These are phyloP conservation scores for Yasuhikotakia modesta DNA, from an alignment of 2,797 vertebrate species.

Conservation along the genomic window DNA sequence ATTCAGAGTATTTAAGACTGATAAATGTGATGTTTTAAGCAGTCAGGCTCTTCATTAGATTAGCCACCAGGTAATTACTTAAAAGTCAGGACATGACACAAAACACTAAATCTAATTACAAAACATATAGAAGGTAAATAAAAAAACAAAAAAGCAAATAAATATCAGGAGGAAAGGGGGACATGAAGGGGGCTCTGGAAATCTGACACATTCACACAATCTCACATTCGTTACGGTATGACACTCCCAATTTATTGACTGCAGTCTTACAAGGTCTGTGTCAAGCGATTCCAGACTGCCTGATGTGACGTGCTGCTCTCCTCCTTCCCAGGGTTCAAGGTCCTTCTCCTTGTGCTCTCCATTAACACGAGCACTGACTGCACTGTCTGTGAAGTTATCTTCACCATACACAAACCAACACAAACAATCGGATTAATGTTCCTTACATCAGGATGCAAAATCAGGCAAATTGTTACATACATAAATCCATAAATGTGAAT, in stretches of 20 bases:
- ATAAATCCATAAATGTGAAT: neutral
- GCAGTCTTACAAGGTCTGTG: constrained; percentile 87
- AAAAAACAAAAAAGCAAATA: too few relatives aligned
- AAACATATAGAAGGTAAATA: too few relatives aligned
- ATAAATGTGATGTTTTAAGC: too few relatives aligned
- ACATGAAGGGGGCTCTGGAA: too few relatives aligned
- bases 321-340: constrained; percentile 96
- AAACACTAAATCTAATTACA: too few relatives aligned
- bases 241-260: neutral
- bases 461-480: neutral
- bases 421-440: constrained; percentile 28
- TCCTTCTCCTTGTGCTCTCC: constrained; percentile 98
- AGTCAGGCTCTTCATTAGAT: too few relatives aligned
- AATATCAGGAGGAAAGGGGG: too few relatives aligned
- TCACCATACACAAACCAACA: constrained; percentile 49
- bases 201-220: too few relatives aligned
- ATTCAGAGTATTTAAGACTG: too few relatives aligned
- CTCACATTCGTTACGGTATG: constrained; percentile 2
- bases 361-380: constrained; percentile 89
- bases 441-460: constrained; percentile 32
- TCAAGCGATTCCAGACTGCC: constrained; percentile 95
- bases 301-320: constrained; percentile 80
- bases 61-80: too few relatives aligned
- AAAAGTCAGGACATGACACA: too few relatives aligned
- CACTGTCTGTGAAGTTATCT: constrained; percentile 97